phyloP scores from a whole-genome alignment of 1,140 invertebrate genomes.

The Drosophila funebris region DNA sequence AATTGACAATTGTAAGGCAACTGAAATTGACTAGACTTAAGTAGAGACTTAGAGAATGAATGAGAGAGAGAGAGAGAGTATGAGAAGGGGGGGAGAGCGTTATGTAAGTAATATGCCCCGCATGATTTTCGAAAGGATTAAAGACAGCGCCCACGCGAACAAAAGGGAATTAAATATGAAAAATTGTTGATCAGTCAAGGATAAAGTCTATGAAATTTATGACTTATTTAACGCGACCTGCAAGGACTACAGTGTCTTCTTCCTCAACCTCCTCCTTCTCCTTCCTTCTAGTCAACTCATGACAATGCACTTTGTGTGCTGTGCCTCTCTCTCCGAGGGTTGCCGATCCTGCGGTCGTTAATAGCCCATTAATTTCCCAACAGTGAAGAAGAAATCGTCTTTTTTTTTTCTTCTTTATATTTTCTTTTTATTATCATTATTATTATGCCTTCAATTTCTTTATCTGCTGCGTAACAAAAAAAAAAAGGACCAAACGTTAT shows the following conservation, averaged over 20 bases:
- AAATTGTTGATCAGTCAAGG: conserved; percentile 46
- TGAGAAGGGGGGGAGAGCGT: background rate
- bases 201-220: conserved; percentile 81
- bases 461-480: conserved; percentile 41
- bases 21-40: conserved; percentile 17
- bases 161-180: conserved; percentile 75
- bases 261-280: background rate
- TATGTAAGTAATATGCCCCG: conserved; percentile 56
- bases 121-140: conserved; percentile 72
- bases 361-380: conserved; percentile 53
- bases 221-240: conserved; percentile 63
- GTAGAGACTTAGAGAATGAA: background rate
- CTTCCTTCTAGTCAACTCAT: conserved; percentile 21
- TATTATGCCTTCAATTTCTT: conserved; percentile 57
- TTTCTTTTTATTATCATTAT: conserved; percentile 39
- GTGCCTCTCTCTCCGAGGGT: conserved; percentile 5
- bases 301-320: conserved; percentile 55
- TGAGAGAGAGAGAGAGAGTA: background rate
- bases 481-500: conserved; percentile 38
- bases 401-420: too few species aligned
- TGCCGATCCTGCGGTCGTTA: conserved; percentile 71
- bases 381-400: conserved; percentile 8
- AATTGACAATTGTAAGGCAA: conserved; percentile 48
- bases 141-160: conserved; percentile 33
- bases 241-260: background rate